Percentiles rank a stretch among this genome's conserved stretches.
Evolutionary conservation across 2,888 invertebrate species (phyloP).

Genomic region (Eristalis arbustorum): DNA sequence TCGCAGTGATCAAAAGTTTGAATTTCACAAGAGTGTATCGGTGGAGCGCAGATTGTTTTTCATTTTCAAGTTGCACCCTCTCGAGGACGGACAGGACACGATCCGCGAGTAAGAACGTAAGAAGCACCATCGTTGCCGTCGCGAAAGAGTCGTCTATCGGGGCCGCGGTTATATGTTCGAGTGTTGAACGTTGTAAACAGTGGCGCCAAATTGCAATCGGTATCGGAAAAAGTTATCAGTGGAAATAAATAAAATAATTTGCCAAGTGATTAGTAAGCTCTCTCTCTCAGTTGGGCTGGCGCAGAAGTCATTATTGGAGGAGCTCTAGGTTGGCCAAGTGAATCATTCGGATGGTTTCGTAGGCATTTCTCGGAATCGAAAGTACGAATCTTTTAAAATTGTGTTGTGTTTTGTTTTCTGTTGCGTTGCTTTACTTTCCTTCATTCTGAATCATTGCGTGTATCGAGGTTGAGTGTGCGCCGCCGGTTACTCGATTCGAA

Average conservation of each 20-base stretch:
- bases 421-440: conserved; percentile 4
- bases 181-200: conserved; percentile 1
- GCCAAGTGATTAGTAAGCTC: not conserved
- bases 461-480: conserved; percentile 19
- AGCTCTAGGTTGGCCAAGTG: conserved; percentile 39
- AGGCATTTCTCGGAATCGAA: conserved; percentile 61
- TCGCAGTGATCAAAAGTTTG: conserved; percentile 28
- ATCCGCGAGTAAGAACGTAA: conserved; percentile 25
- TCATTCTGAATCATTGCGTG: conserved; percentile 37
- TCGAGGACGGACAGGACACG: conserved; percentile 37
- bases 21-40: conserved; percentile 34
- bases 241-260: not conserved
- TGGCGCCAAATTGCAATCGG: conserved; percentile 6
- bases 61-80: conserved; percentile 43
- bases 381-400: conserved; percentile 34
- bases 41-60: conserved; percentile 1
- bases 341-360: conserved; percentile 57
- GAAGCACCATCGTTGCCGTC: not conserved
- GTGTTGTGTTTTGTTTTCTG: not conserved
- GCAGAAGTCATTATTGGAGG: conserved; percentile 1
- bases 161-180: not conserved
- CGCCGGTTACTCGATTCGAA: conserved; percentile 39
- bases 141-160: not conserved
- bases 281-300: not conserved
- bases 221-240: not conserved